A percentile compares a stretch with the other conserved stretches of the same genome.
phyloP scores from a whole-genome alignment of 2,797 vertebrate genomes.

The Heteromormyrus szaboi region DNA sequence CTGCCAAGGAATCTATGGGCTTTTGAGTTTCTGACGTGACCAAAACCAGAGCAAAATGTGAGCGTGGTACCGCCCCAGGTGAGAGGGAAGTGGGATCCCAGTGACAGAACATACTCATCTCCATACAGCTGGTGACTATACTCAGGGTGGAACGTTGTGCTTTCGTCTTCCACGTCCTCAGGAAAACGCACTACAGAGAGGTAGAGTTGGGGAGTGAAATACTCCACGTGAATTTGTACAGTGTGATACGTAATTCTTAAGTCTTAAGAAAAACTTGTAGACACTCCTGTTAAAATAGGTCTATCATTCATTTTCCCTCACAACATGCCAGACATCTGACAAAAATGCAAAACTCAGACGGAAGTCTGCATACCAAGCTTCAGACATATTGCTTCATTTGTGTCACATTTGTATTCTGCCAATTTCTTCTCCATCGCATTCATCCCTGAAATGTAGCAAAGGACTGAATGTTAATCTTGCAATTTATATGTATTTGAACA shows the following conservation, averaged over 20 bases:
- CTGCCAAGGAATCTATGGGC: background rate
- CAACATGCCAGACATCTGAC: background rate
- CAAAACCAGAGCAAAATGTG: background rate
- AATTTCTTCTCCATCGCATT: conserved; percentile 93
- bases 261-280: background rate
- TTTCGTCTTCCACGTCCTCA: conserved; percentile 91
- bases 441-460: conserved; percentile 57
- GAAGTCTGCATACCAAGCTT: conserved; percentile 76
- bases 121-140: conserved; percentile 94
- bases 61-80: background rate
- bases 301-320: background rate
- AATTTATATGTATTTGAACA: background rate
- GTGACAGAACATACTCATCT: conserved; percentile 80
- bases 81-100: background rate
- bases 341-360: background rate
- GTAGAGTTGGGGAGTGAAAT: background rate
- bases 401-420: conserved; percentile 95
- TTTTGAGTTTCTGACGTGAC: background rate
- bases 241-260: background rate
- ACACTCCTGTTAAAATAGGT: background rate
- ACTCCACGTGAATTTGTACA: background rate
- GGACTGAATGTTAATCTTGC: background rate
- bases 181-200: conserved; percentile 76
- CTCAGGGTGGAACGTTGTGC: conserved; percentile 89
- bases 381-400: conserved; percentile 90